Base-by-base conservation (phyloP, 53 echinoderm and acorn worm genomes). In the Paelopatides confundens region DNA sequence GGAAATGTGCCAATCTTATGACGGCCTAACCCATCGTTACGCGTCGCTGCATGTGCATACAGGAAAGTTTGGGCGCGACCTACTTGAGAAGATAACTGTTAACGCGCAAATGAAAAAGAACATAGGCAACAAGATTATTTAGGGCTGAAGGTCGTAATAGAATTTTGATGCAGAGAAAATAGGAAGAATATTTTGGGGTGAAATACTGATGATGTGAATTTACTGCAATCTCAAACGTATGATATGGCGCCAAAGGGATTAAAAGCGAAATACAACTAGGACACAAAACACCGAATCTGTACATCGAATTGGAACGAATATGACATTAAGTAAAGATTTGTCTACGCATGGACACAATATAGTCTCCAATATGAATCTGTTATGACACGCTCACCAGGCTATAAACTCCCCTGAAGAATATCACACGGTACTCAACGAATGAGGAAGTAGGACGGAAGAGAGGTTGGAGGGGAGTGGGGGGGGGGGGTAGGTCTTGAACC, bases 61-160 rank as follows among this genome's bases (percentile, higher is more conserved):
- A 74, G n/a, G 74, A 40, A 39, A 39, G 28, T 74, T 39, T 40
- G 40, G 46, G 34, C 27, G 39, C 74, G 74, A 74, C 74, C 74
- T 74, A 74, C 39, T 74, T 74, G 39, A 40, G 74, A 74, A 39
- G 27, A 74, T 74, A 38, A 74, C 74, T 40, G 74, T 74, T 39
- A 74, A 74, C 74, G 74, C 74, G 58, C 58, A 58, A 21, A 58
- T 5, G 24, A 58, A 58, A 58, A 58, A 18, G 2, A 18, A 58
- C 6, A 23, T n/a, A 58, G 24, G 21, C 15, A 58, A 58, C 24
- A 58, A 58, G n/a, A 58, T 17, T 68, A 74, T 74, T 18, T n/a
- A 46, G 46, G 74, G 39, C 40, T 39, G 40, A 46, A 74, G 46
- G 74, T 74, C 74, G 37, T 37, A 40, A 74, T 74, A 40, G 38